Evolutionary conservation across 2,888 invertebrate genomes (phyloP).

Genomic region (Caenorhabditis zanzibari): DNA sequence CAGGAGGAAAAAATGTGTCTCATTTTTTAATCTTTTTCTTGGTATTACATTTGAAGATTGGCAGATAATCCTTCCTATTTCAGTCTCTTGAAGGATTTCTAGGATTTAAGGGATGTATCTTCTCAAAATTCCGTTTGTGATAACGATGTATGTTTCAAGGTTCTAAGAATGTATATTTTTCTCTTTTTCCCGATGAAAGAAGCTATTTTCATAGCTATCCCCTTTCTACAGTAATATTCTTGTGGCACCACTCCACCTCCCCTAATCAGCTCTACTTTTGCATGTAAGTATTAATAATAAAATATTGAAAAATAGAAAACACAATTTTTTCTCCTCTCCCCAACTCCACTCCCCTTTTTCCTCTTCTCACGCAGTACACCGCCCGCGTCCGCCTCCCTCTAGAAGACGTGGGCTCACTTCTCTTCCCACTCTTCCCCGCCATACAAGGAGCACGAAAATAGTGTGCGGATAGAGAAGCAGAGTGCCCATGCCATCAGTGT

Average conservation of each 20-base stretch:
- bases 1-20: background rate
- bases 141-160: too few species aligned
- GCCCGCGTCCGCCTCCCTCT: slow-evolving; percentile 14
- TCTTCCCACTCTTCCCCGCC: slow-evolving; percentile 11
- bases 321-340: slow-evolving; percentile 14
- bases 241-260: too few species aligned
- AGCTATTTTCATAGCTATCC: too few species aligned
- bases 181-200: too few species aligned
- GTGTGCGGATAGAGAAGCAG: slow-evolving; percentile 30
- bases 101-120: too few species aligned
- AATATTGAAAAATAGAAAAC: slow-evolving; percentile 28
- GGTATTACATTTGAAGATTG: too few species aligned
- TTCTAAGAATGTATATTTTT: too few species aligned
- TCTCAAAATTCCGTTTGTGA: too few species aligned
- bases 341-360: background rate
- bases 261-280: slow-evolving; percentile 9
- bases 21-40: background rate
- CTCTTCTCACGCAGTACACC: background rate
- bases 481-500: too few species aligned
- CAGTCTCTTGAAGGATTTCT: too few species aligned
- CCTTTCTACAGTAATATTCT: too few species aligned
- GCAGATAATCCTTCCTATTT: too few species aligned
- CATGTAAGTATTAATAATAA: slow-evolving; percentile 49
- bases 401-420: slow-evolving; percentile 23
- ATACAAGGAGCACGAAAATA: slow-evolving; percentile 19